Base-by-base conservation (phyloP, 2,113 vertebrate species). In the Corydoras maculifer region DNA sequence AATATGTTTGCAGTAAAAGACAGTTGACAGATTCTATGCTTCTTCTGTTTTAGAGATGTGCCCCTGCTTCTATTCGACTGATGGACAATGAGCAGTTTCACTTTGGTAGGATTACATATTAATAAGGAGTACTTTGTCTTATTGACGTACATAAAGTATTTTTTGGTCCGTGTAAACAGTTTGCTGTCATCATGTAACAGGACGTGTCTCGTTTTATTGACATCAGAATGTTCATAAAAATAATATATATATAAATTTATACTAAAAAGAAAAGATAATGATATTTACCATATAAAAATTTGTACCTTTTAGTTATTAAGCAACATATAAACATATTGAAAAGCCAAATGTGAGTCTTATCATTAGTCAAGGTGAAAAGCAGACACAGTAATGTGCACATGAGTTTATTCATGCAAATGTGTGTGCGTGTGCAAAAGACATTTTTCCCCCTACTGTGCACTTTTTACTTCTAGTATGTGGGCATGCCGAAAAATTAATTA, bases 81-180 rank as follows among this genome's bases (percentile, higher is more conserved):
- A 93, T 99, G 79, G 96, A 99, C 88, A 99, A 99, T 75, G 83
- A 91, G 64, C 97, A 99, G 62, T 99, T 99, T 87, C 92, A 96
- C 73, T 99, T 99, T 80, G 97, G 97, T 99, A 88, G 93, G 96
- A 87, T 68, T 35, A 4, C 35, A 43, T 43, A 43, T 25, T 25
- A 25, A 53, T 10, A 53, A 53, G 5, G 51, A 53, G 5, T 12
- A 53, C 51, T 53, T 50, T 11, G 7, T 7, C 11, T 50, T 53
- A 53, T 10, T 43, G 35, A 43, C 7, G 35, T 43, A 8, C 35
- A 43, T 43, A 43, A 5, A 43, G 7, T 43, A 43, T 8, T 5
- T 43, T 5, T 43, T 5, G 4, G 7, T 43, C 35, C 4, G 7
- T 43, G 35, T 43, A 43, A 43, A 43, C 18, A 2, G 18, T 43